Evolutionary conservation across 2,888 invertebrate genomes (phyloP).

Genomic region (Orthosia cruda): DNA sequence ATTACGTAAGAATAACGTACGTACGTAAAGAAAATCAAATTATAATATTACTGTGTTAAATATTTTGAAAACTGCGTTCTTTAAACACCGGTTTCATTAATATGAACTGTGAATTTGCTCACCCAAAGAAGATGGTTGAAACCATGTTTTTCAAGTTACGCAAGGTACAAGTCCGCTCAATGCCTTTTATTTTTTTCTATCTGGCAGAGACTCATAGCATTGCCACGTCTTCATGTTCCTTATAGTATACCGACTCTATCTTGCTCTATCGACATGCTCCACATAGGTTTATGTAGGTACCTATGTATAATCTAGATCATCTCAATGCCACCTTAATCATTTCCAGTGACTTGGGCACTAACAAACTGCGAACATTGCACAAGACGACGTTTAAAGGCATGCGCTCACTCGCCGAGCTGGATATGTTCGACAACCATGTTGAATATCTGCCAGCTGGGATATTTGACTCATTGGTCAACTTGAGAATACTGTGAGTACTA

Average conservation of each 20-base stretch:
- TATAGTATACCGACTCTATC: too few species aligned
- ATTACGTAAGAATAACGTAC: too few species aligned
- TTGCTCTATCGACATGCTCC: background rate
- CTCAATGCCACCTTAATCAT: constrained; percentile 38
- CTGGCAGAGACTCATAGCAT: too few species aligned
- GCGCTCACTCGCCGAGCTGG: constrained; percentile 92
- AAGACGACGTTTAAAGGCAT: constrained; percentile 94
- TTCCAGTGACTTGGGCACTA: constrained; percentile 94
- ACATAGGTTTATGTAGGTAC: background rate
- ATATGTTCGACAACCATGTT: constrained; percentile 95
- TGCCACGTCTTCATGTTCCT: background rate
- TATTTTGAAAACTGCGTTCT: background rate
- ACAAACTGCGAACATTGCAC: constrained; percentile 93
- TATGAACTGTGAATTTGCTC: background rate
- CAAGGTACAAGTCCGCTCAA: too few species aligned
- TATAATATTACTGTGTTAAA: background rate
- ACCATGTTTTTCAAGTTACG: too few species aligned
- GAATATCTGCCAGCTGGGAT: constrained; percentile 93
- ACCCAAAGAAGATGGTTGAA: background rate
- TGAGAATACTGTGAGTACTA: constrained; percentile 93
- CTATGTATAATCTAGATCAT: background rate
- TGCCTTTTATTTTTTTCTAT: too few species aligned
- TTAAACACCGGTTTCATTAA: background rate
- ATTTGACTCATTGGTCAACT: constrained; percentile 92
- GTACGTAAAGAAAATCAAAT: background rate